phyloP scores from a whole-genome alignment of 2,888 invertebrate genomes.

The Pyrrhia umbra region DNA sequence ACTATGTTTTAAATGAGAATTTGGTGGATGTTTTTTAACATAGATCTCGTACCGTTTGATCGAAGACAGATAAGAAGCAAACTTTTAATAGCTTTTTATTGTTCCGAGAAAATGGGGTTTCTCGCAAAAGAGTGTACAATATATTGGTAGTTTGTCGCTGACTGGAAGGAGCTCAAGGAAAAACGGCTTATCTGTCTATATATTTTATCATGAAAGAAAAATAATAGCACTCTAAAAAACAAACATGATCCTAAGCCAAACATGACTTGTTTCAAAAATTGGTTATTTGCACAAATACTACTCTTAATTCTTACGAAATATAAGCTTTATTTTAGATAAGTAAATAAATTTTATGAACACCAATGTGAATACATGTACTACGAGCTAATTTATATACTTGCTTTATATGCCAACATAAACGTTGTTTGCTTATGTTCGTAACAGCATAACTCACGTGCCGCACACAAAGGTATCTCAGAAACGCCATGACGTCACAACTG shows the following conservation, averaged over 20 bases:
- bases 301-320: no score
- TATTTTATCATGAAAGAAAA: neutral
- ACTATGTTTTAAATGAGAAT: slow-evolving; percentile 3
- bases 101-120: slow-evolving; percentile 1
- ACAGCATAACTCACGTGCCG: slow-evolving; percentile 21
- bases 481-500: slow-evolving; percentile 9
- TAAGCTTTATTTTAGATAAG: no score
- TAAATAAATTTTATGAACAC: neutral
- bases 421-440: slow-evolving; percentile 4
- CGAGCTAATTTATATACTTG: neutral
- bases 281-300: no score
- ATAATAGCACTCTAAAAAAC: neutral
- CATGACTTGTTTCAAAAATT: no score
- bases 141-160: neutral
- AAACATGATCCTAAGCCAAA: no score
- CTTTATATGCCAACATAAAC: neutral
- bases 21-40: neutral
- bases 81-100: slow-evolving; percentile 15
- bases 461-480: slow-evolving; percentile 9
- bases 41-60: neutral
- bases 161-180: neutral
- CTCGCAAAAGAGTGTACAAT: neutral
- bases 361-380: neutral
- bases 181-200: neutral
- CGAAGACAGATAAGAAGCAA: neutral